A percentile compares a stretch with the other conserved stretches of the same genome.
phyloP scores from a whole-genome alignment of 1,140 invertebrate species.

The Hormaphis cornu region DNA sequence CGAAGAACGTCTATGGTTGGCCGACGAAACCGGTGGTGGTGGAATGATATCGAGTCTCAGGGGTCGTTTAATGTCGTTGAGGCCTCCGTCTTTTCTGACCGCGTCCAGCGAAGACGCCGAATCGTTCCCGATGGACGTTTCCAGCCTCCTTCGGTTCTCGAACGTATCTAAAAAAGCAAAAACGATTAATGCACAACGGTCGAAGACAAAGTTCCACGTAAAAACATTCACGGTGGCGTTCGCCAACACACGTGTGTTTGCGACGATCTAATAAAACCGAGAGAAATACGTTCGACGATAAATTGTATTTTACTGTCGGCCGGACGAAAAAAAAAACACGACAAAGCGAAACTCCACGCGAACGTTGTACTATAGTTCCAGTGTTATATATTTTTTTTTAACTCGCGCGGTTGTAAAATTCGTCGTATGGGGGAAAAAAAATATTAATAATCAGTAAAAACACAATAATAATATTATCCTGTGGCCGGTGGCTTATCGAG shows the following conservation, averaged over 20 bases:
- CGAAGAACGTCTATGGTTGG: conserved; percentile 44
- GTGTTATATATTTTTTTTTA: no score
- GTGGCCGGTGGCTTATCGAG: neutral
- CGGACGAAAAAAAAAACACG: no score
- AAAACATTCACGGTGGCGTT: no score
- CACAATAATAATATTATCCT: neutral
- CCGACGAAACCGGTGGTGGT: conserved; percentile 49
- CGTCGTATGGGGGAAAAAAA: neutral
- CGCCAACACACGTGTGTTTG: no score
- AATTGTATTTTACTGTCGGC: no score
- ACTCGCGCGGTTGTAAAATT: neutral
- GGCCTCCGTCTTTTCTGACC: conserved; percentile 34
- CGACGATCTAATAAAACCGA: no score
- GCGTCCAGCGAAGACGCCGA: conserved; percentile 39
- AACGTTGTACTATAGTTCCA: no score
- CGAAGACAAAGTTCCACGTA: neutral
- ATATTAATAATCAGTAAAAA: neutral
- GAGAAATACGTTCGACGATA: no score
- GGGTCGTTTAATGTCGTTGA: conserved; percentile 43
- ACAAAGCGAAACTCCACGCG: no score
- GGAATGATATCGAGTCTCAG: conserved; percentile 53
- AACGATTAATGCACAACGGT: neutral
- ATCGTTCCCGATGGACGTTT: conserved; percentile 40
- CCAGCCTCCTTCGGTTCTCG: conserved; percentile 40
- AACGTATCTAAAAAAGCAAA: conserved; percentile 38